Conservation (phyloP, 2,113 vertebrate genomes). For the Bufo gargarizans region DNA sequence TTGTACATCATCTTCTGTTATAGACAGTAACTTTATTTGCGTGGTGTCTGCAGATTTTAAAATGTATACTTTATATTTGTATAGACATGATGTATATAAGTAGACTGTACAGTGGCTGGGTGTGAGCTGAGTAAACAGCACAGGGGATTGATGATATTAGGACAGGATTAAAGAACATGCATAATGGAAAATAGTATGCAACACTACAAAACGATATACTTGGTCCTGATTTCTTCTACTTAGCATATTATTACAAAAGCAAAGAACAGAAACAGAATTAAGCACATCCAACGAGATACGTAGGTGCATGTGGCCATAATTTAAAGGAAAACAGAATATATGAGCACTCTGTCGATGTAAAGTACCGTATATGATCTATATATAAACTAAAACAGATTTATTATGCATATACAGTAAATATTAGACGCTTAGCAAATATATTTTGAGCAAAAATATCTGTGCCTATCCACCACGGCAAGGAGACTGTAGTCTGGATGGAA, state of each 20-base stretch:
- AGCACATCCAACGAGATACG: too few species aligned
- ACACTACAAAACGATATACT: neutral
- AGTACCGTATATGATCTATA: too few species aligned
- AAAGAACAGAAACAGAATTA: too few species aligned
- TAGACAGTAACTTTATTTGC: neutral
- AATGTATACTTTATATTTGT: neutral
- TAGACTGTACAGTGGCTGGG: neutral
- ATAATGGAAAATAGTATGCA: neutral
- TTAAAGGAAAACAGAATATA: too few species aligned
- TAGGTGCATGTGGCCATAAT: too few species aligned
- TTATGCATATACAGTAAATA: too few species aligned
- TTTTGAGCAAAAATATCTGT: too few species aligned
- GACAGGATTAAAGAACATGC: neutral
- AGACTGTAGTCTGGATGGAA: too few species aligned
- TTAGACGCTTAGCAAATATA: too few species aligned
- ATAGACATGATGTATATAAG: constrained; percentile 16
- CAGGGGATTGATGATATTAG: neutral
- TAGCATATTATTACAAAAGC: neutral
- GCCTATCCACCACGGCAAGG: too few species aligned
- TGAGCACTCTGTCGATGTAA: too few species aligned
- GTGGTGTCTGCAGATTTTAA: neutral
- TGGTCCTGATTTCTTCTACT: neutral
- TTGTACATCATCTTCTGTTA: neutral
- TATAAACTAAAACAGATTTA: too few species aligned
- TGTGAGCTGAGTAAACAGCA: neutral